These are phyloP conservation scores for Okamejei kenojei DNA, from an alignment of 2,797 vertebrate genomes.

Conservation along the genomic window DNA sequence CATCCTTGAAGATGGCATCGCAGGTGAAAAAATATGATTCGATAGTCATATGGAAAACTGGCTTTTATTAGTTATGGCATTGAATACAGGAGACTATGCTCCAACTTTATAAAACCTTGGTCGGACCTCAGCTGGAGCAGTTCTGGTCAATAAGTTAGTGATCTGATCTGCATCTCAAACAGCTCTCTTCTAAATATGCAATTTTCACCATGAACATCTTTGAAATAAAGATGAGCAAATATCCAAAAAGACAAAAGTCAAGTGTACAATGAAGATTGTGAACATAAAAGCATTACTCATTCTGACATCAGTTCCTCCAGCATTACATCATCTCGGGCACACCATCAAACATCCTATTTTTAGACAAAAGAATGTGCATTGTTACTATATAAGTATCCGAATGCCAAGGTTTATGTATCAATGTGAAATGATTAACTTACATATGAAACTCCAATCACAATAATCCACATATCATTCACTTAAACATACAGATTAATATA, in stretches of 20 bases:
- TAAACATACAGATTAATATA: background rate
- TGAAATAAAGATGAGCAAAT: slow-evolving; percentile 51
- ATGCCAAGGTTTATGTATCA: slow-evolving; percentile 12
- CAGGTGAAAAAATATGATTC: too few relatives aligned
- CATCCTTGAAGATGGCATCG: too few relatives aligned
- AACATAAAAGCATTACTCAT: slow-evolving; percentile 32
- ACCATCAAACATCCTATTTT: slow-evolving; percentile 30
- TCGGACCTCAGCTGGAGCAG: too few relatives aligned
- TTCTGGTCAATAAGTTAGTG: background rate
- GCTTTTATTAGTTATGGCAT: too few relatives aligned
- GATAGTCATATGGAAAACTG: too few relatives aligned
- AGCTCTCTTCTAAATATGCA: background rate
- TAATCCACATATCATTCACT: background rate
- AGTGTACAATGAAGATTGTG: slow-evolving; percentile 45
- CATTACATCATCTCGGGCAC: slow-evolving; percentile 31
- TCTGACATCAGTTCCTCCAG: slow-evolving; percentile 29
- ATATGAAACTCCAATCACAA: background rate
- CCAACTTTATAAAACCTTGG: too few relatives aligned
- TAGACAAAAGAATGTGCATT: slow-evolving; percentile 27
- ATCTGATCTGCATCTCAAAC: background rate
- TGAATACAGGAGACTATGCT: too few relatives aligned
- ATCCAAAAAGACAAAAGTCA: slow-evolving; percentile 47
- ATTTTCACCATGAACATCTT: background rate
- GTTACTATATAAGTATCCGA: slow-evolving; percentile 28
- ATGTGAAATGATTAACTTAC: slow-evolving; percentile 12